Evolutionary conservation across 2,888 invertebrate species (phyloP).

Genomic region (Hanleya hanleyi): DNA sequence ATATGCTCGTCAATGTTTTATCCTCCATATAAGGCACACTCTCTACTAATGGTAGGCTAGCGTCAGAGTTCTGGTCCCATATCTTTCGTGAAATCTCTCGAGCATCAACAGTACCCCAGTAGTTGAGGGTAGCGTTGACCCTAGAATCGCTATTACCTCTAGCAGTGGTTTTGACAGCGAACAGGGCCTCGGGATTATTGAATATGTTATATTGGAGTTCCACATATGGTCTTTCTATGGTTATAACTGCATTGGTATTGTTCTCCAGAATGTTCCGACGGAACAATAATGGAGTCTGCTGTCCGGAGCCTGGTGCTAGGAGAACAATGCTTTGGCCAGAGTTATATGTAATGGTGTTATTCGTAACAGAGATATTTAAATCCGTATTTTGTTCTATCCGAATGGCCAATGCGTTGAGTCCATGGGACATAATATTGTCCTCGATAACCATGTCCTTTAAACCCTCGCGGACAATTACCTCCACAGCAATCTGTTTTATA

Average conservation of each 20-base stretch:
- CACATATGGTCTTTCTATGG: conserved; percentile 10
- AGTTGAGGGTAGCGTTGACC: conserved; percentile 36
- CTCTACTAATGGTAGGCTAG: conserved; percentile 16
- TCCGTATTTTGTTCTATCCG: background rate
- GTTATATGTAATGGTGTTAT: background rate
- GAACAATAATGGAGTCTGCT: background rate
- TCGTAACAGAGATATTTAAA: background rate
- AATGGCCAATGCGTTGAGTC: background rate
- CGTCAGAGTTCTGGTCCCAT: conserved; percentile 30
- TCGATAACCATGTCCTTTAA: background rate
- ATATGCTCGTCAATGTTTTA: conserved; percentile 22
- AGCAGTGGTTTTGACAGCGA: conserved; percentile 17
- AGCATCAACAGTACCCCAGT: conserved; percentile 34
- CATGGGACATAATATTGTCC: background rate
- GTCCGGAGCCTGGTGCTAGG: background rate
- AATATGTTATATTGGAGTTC: conserved; percentile 31
- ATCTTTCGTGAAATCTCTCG: conserved; percentile 23
- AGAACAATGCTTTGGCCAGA: background rate
- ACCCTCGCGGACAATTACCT: background rate
- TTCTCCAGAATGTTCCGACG: conserved; percentile 3
- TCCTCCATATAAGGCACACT: conserved; percentile 33
- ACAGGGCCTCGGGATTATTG: conserved; percentile 24
- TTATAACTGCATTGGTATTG: conserved; percentile 24
- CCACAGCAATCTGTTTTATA: background rate
- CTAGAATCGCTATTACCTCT: background rate